These are phyloP conservation scores for Neopelma chrysocephalum DNA, from an alignment of 2,797 vertebrate species.

Conservation along the genomic window DNA sequence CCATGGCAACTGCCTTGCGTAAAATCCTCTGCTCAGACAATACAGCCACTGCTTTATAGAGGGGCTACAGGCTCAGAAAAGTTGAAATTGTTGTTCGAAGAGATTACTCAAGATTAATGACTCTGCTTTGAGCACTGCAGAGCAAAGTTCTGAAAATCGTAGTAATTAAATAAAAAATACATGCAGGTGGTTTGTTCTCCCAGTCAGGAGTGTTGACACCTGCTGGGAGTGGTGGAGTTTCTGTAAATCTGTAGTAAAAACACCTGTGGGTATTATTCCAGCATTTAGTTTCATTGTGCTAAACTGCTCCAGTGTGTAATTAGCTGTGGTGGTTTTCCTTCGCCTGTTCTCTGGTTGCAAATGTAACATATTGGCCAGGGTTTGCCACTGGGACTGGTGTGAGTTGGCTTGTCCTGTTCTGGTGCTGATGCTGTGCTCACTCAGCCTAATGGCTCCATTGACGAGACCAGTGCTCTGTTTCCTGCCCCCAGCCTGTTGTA, in stretches of 20 bases:
- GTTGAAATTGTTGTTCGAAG: conserved; percentile 54
- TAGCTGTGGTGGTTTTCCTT: background rate
- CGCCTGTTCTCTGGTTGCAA: rapidly evolving
- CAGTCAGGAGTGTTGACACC: background rate
- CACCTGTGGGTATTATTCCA: background rate
- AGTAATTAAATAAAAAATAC: conserved; percentile 44
- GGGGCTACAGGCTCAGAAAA: conserved; percentile 31
- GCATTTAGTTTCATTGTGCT: background rate
- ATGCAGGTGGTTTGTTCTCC: background rate
- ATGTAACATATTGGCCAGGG: background rate
- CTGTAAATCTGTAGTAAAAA: background rate
- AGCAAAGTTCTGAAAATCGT: conserved; percentile 25
- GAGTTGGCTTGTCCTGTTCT: background rate
- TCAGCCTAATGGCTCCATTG: background rate
- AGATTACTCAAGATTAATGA: conserved; percentile 63
- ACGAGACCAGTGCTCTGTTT: background rate
- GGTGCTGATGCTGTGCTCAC: background rate
- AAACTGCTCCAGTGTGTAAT: background rate
- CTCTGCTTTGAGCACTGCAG: background rate
- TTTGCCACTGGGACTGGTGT: background rate
- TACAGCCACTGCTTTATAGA: background rate
- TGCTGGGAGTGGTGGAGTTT: background rate
- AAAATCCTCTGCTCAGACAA: conserved; percentile 21
- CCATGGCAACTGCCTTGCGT: conserved; percentile 49
- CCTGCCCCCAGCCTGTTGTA: background rate